These are phyloP conservation scores for Dicerorhinus sumatrensis DNA, from an alignment of 2,113 vertebrate species.

Conservation along the genomic window DNA sequence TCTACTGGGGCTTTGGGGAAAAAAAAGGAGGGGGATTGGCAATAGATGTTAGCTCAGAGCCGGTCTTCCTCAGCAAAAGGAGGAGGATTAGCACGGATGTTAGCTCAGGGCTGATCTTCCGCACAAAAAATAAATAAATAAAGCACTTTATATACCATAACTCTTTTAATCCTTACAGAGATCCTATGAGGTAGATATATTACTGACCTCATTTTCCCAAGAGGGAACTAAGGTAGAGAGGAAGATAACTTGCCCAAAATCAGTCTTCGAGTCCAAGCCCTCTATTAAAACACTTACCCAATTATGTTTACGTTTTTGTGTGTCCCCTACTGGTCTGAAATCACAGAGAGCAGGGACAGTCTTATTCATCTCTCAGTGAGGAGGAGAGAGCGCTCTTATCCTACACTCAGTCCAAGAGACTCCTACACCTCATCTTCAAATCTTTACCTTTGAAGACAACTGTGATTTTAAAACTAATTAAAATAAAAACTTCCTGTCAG, in stretches of 20 bases:
- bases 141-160: background rate
- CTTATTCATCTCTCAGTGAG: background rate
- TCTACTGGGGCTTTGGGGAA: no score
- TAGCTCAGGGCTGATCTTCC: no score
- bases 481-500: background rate
- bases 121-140: background rate
- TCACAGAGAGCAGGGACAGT: background rate
- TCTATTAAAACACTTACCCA: background rate
- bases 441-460: background rate
- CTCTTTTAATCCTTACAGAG: background rate
- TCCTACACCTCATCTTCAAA: background rate
- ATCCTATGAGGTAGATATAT: background rate
- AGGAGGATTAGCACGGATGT: no score
- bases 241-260: background rate
- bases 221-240: background rate
- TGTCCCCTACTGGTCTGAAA: background rate
- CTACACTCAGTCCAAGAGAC: background rate
- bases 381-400: background rate
- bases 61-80: no score
- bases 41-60: no score
- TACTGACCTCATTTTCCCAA: background rate
- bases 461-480: constrained; percentile 8
- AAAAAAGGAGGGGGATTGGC: no score
- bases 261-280: background rate
- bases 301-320: background rate